phyloP scores from a whole-genome alignment of 2,797 vertebrate species.

The Darevskia mixta region DNA sequence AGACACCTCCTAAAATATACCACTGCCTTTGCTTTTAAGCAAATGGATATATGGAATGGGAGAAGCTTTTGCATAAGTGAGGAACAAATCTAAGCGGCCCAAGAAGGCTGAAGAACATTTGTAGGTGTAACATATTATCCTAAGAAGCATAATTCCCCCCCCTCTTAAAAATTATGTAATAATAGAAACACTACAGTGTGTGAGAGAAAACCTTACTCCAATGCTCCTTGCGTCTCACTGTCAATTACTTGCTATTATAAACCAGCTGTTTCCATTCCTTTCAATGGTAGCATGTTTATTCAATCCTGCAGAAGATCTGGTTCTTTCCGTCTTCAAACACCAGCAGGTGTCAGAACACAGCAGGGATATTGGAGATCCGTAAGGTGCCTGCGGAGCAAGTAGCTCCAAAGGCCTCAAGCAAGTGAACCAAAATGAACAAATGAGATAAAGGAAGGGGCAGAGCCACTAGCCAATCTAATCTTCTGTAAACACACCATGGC shows the following conservation, averaged over 20 bases:
- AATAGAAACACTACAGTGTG: not conserved
- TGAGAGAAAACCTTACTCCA: too few relatives aligned
- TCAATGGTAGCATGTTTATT: slow-evolving; percentile 50
- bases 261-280: not conserved
- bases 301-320: slow-evolving; percentile 34
- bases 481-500: not conserved
- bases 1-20: slow-evolving; percentile 70
- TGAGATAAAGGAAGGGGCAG: not conserved
- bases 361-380: not conserved
- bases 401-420: not conserved
- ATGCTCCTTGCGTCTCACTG: not conserved
- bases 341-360: slow-evolving; percentile 29
- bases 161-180: not conserved
- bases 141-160: not conserved
- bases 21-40: slow-evolving; percentile 34
- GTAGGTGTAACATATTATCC: not conserved
- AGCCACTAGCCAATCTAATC: slow-evolving; percentile 54
- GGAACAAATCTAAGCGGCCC: slow-evolving; percentile 29
- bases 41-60: slow-evolving; percentile 53
- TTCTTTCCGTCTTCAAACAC: not conserved
- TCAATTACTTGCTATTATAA: not conserved
- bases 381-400: not conserved
- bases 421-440: not conserved
- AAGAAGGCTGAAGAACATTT: slow-evolving; percentile 1
- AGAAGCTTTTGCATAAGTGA: slow-evolving; percentile 51